A percentile compares a stretch with the other conserved stretches of the same genome.
These are phyloP conservation scores for Crambe crambe DNA, from an alignment of 37 sponge, comb jelly and placozoan species.

Conservation along the genomic window DNA sequence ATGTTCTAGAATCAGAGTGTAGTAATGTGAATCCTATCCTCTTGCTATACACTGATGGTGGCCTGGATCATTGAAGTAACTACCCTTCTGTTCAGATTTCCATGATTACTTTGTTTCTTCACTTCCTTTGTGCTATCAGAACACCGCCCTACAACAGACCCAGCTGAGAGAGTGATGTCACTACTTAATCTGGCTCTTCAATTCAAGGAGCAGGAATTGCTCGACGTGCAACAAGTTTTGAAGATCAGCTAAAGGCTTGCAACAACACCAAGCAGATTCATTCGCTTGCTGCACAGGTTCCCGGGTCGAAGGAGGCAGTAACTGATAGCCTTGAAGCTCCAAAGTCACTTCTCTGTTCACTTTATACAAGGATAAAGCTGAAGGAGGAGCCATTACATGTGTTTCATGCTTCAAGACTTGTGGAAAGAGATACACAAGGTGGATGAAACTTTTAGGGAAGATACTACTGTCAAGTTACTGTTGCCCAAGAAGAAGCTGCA, in stretches of 20 bases:
- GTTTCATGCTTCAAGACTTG: no score
- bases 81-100: constrained; percentile 33
- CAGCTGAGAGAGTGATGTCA: constrained; percentile 45
- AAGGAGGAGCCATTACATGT: no score
- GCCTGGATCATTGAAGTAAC: constrained; percentile 8
- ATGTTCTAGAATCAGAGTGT: background rate
- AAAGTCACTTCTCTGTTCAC: background rate
- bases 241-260: constrained; percentile 11
- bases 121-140: constrained; percentile 41
- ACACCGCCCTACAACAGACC: constrained; percentile 47
- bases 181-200: constrained; percentile 49
- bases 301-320: constrained; percentile 13
- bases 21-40: background rate
- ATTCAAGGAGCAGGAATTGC: no score
- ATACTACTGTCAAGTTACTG: background rate
- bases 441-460: background rate
- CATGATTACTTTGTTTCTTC: constrained; percentile 32
- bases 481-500: constrained; percentile 5
- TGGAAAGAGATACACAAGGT: background rate
- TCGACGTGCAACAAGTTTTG: no score
- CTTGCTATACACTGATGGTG: constrained; percentile 18
- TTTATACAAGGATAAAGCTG: no score
- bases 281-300: constrained; percentile 9
- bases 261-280: constrained; percentile 26
- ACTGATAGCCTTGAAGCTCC: background rate